A percentile compares a stretch with the other conserved stretches of the same genome.
phyloP scores from a whole-genome alignment of 23 tunicate species.

The Aplidium turbinatum region DNA sequence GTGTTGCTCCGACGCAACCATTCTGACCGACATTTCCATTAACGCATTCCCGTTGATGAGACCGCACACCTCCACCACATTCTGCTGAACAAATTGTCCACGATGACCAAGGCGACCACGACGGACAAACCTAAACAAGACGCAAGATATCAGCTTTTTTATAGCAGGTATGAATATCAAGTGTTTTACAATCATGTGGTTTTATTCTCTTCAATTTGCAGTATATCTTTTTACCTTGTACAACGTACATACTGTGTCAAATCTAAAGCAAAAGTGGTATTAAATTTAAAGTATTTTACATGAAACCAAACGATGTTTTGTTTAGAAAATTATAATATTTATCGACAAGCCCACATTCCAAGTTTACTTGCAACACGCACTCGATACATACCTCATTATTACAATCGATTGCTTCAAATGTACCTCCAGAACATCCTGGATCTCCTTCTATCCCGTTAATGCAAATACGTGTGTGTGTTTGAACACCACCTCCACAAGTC shows the following conservation, averaged over 20 bases:
- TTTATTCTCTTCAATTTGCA: background rate
- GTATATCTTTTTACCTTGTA: too few species aligned
- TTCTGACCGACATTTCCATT: constrained; percentile 43
- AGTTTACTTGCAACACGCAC: too few species aligned
- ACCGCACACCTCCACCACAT: constrained; percentile 41
- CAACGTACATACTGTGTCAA: too few species aligned
- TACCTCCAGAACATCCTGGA: constrained; percentile 36
- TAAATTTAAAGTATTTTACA: too few species aligned
- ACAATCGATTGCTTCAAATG: constrained; percentile 2
- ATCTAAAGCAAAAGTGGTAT: too few species aligned
- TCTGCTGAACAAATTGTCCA: constrained; percentile 41
- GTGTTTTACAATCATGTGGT: background rate
- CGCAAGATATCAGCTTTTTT: too few species aligned
- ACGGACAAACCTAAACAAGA: constrained; percentile 16
- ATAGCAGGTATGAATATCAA: background rate
- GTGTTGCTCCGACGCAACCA: constrained; percentile 43
- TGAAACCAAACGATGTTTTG: too few species aligned
- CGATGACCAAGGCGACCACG: constrained; percentile 42
- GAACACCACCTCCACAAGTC: constrained; percentile 37
- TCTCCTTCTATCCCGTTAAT: constrained; percentile 35
- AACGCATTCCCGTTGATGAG: constrained; percentile 40
- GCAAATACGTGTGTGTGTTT: constrained; percentile 10
- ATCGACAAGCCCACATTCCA: too few species aligned
- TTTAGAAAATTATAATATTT: too few species aligned
- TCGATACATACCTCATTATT: constrained; percentile 44